Evolutionary conservation across 2,888 invertebrate species (phyloP).

Genomic region (Heliconius aoede): DNA sequence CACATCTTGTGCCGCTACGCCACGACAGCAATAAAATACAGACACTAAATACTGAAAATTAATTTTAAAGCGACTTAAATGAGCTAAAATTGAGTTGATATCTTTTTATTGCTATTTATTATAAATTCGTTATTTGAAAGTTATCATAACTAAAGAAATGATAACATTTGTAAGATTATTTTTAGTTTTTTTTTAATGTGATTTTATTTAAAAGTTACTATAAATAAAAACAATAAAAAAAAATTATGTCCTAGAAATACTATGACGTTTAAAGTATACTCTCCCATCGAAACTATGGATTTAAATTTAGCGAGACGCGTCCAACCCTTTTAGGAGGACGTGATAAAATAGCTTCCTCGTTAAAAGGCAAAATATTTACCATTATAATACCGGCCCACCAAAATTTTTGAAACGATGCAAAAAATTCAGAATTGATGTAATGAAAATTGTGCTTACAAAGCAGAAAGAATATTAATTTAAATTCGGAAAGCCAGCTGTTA

Average conservation of each 20-base stretch:
- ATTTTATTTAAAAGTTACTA: not conserved
- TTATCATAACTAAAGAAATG: not conserved
- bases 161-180: too few relatives aligned
- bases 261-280: not conserved
- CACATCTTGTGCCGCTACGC: too few relatives aligned
- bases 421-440: conserved; percentile 16
- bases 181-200: too few relatives aligned
- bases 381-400: conserved; percentile 14
- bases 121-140: not conserved
- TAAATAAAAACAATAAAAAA: not conserved
- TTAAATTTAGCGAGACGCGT: not conserved
- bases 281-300: not conserved
- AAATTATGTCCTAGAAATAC: not conserved
- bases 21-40: too few relatives aligned
- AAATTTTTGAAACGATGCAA: conserved; percentile 24
- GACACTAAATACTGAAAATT: too few relatives aligned
- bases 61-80: not conserved
- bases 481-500: not conserved
- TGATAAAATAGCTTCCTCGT: conserved; percentile 23
- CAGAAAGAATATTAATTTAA: conserved; percentile 10
- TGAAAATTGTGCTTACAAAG: conserved; percentile 19
- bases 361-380: conserved; percentile 28
- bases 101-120: not conserved
- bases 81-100: not conserved
- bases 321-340: conserved; percentile 15